phyloP scores from a whole-genome alignment of 2,888 invertebrate species.

The Hecatera dysodea region DNA sequence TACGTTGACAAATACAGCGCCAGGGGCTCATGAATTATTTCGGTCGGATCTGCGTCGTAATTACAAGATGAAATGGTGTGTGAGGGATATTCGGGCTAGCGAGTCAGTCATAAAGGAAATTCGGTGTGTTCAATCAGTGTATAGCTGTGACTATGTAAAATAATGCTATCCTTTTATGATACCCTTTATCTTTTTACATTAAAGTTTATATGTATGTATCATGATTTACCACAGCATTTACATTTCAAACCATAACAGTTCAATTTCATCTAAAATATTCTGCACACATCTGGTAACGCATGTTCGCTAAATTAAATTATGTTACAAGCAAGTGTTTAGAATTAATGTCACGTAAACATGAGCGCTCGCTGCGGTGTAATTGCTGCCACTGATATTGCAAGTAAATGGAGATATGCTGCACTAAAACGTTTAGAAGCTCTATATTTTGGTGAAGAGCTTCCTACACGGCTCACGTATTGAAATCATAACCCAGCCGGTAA shows the following conservation, averaged over 20 bases:
- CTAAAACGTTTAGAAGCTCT: constrained; percentile 51
- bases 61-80: constrained; percentile 46
- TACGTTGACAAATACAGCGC: constrained; percentile 56
- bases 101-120: constrained; percentile 9
- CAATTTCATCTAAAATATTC: not conserved
- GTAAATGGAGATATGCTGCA: constrained; percentile 53
- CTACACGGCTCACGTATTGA: constrained; percentile 63
- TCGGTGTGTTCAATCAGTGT: constrained; percentile 11
- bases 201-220: not conserved
- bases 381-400: constrained; percentile 39
- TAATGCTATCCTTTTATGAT: not conserved
- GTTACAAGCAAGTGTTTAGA: constrained; percentile 2
- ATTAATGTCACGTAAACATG: constrained; percentile 35
- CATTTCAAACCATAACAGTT: not conserved
- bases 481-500: constrained; percentile 63
- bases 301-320: constrained; percentile 10
- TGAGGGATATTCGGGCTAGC: constrained; percentile 34
- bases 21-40: constrained; percentile 59
- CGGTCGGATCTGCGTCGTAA: constrained; percentile 44
- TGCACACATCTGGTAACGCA: not conserved
- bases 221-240: not conserved
- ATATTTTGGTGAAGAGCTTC: constrained; percentile 38
- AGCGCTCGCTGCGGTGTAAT: constrained; percentile 44
- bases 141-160: not conserved
- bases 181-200: not conserved